phyloP scores from a whole-genome alignment of 2,113 vertebrate genomes.

The Alaudala cheleensis region DNA sequence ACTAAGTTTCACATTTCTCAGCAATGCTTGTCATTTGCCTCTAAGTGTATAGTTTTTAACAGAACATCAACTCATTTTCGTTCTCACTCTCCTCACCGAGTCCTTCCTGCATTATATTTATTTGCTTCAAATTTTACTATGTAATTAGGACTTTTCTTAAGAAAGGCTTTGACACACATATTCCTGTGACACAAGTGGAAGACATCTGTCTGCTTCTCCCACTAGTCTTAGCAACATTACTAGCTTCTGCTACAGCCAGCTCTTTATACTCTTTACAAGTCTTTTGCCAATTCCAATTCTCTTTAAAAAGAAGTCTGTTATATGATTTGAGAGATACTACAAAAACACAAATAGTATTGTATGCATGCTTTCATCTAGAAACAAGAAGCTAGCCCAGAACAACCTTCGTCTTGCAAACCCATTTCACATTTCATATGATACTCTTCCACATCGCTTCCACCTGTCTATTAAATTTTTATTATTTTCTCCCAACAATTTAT shows the following conservation, averaged over 20 bases:
- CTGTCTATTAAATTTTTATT: neutral
- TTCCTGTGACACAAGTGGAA: neutral
- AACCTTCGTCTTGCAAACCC: neutral
- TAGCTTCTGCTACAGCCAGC: neutral
- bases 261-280: neutral
- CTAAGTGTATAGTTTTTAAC: neutral
- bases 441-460: neutral
- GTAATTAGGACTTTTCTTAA: neutral
- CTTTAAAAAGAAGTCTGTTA: neutral
- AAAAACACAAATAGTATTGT: neutral
- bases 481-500: neutral
- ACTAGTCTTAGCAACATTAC: neutral
- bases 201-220: neutral
- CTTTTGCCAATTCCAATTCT: neutral
- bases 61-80: neutral
- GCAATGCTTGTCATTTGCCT: neutral
- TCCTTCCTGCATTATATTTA: neutral
- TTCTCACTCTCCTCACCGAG: neutral
- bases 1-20: neutral
- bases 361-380: neutral
- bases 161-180: neutral
- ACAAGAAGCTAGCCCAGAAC: neutral
- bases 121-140: neutral
- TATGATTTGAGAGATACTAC: neutral
- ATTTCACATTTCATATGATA: rapidly evolving